phyloP scores from a whole-genome alignment of 2,797 vertebrate genomes.

The Arnoldichthys spilopterus region DNA sequence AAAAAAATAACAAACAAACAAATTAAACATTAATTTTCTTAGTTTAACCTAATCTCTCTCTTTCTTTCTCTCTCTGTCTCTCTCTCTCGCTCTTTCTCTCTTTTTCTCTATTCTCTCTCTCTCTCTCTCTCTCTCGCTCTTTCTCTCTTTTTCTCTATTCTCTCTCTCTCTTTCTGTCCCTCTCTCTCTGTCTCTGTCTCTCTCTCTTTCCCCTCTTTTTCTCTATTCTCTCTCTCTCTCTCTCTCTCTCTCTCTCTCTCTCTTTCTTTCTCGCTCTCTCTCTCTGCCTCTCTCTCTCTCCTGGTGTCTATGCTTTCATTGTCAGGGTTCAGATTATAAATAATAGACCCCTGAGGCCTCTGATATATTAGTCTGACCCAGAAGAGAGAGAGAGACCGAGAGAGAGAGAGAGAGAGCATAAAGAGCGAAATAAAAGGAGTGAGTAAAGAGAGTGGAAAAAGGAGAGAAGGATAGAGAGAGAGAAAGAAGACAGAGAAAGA shows the following conservation, averaged over 20 bases:
- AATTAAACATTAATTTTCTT: no score
- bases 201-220: not conserved
- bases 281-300: slow-evolving; percentile 12
- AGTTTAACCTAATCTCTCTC: no score
- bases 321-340: slow-evolving; percentile 74
- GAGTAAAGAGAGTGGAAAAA: slow-evolving; percentile 2
- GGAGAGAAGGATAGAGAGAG: not conserved
- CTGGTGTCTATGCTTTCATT: slow-evolving; percentile 59
- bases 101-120: no score
- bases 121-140: no score
- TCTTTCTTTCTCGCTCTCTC: slow-evolving; percentile 15
- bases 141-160: no score
- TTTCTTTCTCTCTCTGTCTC: no score
- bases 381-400: slow-evolving; percentile 31
- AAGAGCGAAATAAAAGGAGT: slow-evolving; percentile 25
- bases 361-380: slow-evolving; percentile 73
- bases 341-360: slow-evolving; percentile 77
- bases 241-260: slow-evolving; percentile 25
- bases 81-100: no score
- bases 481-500: not conserved
- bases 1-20: no score
- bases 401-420: no score
- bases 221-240: not conserved
- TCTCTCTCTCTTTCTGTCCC: not conserved
- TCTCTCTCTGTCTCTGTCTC: slow-evolving; percentile 38